phyloP scores from a whole-genome alignment of 2,797 vertebrate genomes.

The Chloroceryle amazona region DNA sequence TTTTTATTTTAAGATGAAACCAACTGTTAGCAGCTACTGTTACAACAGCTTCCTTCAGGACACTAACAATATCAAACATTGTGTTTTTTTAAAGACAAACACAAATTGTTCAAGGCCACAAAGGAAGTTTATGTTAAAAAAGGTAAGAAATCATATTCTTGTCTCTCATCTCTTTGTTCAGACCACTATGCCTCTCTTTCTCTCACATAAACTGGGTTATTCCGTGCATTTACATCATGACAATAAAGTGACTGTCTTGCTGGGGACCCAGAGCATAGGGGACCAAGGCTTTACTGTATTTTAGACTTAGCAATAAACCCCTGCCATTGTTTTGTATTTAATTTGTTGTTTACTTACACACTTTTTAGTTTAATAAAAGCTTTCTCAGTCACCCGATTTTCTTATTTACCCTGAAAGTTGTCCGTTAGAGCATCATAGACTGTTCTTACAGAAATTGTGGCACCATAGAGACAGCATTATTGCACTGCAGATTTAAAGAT shows the following conservation, averaged over 20 bases:
- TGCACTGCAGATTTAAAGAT: neutral
- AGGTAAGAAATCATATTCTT: neutral
- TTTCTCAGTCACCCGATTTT: neutral
- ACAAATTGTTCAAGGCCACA: neutral
- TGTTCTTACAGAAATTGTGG: neutral
- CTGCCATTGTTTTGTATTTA: neutral
- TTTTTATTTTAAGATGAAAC: neutral
- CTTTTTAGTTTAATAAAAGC: neutral
- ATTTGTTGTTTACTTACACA: neutral
- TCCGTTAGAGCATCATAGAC: neutral
- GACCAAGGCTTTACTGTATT: neutral
- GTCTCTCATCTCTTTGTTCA: neutral
- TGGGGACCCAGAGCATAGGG: neutral
- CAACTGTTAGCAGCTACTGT: neutral
- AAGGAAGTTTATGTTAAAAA: constrained; percentile 26
- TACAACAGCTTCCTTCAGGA: neutral
- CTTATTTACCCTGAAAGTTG: neutral
- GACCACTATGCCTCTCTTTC: neutral
- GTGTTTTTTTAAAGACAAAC: neutral
- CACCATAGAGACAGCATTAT: neutral
- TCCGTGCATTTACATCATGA: neutral
- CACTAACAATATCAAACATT: neutral
- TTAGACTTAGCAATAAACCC: neutral
- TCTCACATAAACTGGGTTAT: neutral
- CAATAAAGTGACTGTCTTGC: neutral